These are phyloP conservation scores for Coregonus clupeaformis DNA, from an alignment of 2,113 vertebrate species.

Conservation along the genomic window DNA sequence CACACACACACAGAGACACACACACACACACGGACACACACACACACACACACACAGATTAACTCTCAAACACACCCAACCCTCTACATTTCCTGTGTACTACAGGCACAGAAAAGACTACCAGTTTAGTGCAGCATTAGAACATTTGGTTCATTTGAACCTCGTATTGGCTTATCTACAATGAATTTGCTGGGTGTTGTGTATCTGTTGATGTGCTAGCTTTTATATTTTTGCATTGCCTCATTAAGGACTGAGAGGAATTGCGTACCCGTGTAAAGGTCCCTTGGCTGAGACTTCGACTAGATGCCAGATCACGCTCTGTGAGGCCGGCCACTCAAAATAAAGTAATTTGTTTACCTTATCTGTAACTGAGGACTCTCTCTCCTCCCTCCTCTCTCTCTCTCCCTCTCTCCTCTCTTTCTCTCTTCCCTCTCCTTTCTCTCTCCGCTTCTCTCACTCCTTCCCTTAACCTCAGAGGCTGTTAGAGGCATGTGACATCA, in stretches of 20 bases:
- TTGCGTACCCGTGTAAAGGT: slow-evolving; percentile 57
- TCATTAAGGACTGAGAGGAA: slow-evolving; percentile 68
- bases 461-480: slow-evolving; percentile 57
- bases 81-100: slow-evolving; percentile 8
- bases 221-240: slow-evolving; percentile 55
- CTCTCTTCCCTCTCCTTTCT: slow-evolving; percentile 37
- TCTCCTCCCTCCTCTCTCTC: slow-evolving; percentile 27
- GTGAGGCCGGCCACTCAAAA: slow-evolving; percentile 60
- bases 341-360: slow-evolving; percentile 75
- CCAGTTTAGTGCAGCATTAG: slow-evolving; percentile 65
- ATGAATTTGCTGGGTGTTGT: slow-evolving; percentile 52
- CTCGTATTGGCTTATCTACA: slow-evolving; percentile 64
- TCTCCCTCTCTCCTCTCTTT: slow-evolving; percentile 52
- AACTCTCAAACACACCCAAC: not conserved
- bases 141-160: slow-evolving; percentile 64
- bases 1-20: slow-evolving; percentile 38
- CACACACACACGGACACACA: slow-evolving; percentile 59
- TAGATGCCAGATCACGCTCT: slow-evolving; percentile 64
- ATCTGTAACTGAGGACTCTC: slow-evolving; percentile 48
- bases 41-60: too few species aligned
- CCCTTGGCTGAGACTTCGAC: slow-evolving; percentile 61
- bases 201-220: slow-evolving; percentile 52
- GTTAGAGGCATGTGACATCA: slow-evolving; percentile 54
- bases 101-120: slow-evolving; percentile 39
- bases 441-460: slow-evolving; percentile 32